These are phyloP conservation scores for Aradus depressus DNA, from an alignment of 2,888 invertebrate genomes.

Conservation along the genomic window DNA sequence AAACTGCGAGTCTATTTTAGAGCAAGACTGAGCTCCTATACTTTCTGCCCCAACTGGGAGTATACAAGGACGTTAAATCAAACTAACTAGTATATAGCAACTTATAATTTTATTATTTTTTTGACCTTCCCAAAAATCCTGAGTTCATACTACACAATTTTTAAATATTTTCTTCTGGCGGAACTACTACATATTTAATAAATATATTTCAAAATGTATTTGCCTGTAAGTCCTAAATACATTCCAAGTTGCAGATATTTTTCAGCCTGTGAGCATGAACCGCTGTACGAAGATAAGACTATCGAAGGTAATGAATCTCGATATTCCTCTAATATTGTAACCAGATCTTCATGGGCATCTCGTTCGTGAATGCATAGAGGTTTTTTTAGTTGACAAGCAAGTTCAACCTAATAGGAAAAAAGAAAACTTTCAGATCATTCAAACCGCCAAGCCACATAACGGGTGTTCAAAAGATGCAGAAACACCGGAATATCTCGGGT, in stretches of 20 bases:
- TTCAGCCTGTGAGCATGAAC: slow-evolving; percentile 70
- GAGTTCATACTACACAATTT: too few relatives aligned
- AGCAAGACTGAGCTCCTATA: too few relatives aligned
- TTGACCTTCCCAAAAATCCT: too few relatives aligned
- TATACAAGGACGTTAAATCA: too few relatives aligned
- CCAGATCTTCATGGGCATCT: slow-evolving; percentile 76
- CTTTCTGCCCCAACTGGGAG: too few relatives aligned
- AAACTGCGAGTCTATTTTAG: too few relatives aligned
- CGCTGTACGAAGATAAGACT: slow-evolving; percentile 85
- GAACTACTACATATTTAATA: not conserved
- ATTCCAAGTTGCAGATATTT: slow-evolving; percentile 63
- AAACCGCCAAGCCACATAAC: too few relatives aligned
- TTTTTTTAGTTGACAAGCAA: slow-evolving; percentile 77
- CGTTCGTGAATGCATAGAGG: slow-evolving; percentile 85
- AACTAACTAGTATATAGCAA: too few relatives aligned
- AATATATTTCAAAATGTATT: not conserved
- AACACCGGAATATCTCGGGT: too few relatives aligned
- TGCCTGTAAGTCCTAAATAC: slow-evolving; percentile 32
- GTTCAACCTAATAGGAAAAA: slow-evolving; percentile 49
- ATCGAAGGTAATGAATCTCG: slow-evolving; percentile 58
- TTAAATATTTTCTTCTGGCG: too few relatives aligned
- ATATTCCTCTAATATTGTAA: slow-evolving; percentile 54
- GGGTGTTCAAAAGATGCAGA: too few relatives aligned
- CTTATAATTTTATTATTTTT: too few relatives aligned
- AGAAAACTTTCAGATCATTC: slow-evolving; percentile 10